A percentile compares a stretch with the other conserved stretches of the same genome.
Conservation (phyloP, 2,113 vertebrate species). For the Toxostoma redivivum region DNA sequence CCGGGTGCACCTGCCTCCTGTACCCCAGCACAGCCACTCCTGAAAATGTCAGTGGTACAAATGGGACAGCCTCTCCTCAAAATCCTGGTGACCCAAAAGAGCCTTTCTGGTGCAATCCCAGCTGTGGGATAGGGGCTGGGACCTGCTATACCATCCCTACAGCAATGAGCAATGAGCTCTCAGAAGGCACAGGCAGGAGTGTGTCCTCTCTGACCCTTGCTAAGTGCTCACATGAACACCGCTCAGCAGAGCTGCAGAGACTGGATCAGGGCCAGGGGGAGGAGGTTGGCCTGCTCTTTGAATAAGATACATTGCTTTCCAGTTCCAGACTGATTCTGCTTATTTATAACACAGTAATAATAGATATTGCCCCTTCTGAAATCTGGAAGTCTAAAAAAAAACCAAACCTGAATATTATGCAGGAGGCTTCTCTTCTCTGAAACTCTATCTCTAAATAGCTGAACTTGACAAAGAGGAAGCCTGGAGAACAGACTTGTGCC, state of each 20-base stretch:
- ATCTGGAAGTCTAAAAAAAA: not conserved
- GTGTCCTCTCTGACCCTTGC: not conserved
- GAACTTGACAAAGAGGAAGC: not conserved
- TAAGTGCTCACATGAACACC: rapidly evolving
- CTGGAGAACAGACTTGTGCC: not conserved
- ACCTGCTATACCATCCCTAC: rapidly evolving
- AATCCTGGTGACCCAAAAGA: not conserved
- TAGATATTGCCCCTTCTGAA: not conserved
- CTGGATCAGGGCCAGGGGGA: rapidly evolving
- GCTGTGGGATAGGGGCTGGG: not conserved
- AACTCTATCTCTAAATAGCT: not conserved
- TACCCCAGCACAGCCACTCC: not conserved
- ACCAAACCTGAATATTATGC: not conserved
- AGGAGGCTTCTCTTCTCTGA: not conserved
- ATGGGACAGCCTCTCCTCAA: not conserved
- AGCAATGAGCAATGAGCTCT: not conserved
- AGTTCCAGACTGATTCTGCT: not conserved
- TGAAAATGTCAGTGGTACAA: not conserved
- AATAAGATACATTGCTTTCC: not conserved
- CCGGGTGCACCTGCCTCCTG: rapidly evolving
- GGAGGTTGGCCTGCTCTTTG: not conserved
- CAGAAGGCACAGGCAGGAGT: not conserved
- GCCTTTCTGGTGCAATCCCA: not conserved
- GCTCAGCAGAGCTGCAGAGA: not conserved
- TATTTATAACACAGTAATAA: not conserved